Base-by-base conservation (phyloP, 2,797 vertebrate genomes). In the Megalops cyprinoides region DNA sequence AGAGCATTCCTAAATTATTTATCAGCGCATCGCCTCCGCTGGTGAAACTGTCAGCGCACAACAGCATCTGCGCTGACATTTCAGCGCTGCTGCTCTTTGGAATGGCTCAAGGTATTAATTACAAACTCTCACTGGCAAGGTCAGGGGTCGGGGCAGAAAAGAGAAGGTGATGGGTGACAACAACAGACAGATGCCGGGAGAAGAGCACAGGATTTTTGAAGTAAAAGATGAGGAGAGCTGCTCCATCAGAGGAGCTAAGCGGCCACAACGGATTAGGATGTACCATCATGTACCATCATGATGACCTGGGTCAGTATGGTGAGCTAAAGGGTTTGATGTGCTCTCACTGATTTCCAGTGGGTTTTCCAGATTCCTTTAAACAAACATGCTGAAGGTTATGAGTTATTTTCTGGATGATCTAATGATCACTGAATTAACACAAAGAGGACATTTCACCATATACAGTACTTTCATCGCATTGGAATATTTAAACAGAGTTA, bases 1-100 rank as follows among this genome's bases (percentile, higher is more conserved):
- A 77, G n/a, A 62, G 55, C n/a, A 4, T 44, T 3, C 18, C 81
- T 79, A 71, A 78, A 79, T 71, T 75, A 71, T 67, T 67, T 67
- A 34, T 67, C 62, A 28, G 3, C 31, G 15, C 62, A 67, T 3
- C 28, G n/a, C 10, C 6, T 67, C 62, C 1, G 5, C 62, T 67
- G 6, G 49, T 56, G 25, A 60, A 60, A 60, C 58, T 78, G n/a
- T 44, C 48, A 46, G 12, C 56, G 44, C 23, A 28, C 34, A 44
- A 28, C 1, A 37, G 15, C 1, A 67, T 1, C 25, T 15, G 18
- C 23, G 20, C 28, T 10, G 23, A 44, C 18, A 7, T 20, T 0
- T 14, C 78, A 25, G 31, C 4, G 3, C 28, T 34, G 10, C 12
- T 23, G 15, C 34, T 28, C 25, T n/a, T n/a, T n/a, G n/a, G n/a